phyloP scores from a whole-genome alignment of 2,113 vertebrate species.

The Triplophysa siluroides region DNA sequence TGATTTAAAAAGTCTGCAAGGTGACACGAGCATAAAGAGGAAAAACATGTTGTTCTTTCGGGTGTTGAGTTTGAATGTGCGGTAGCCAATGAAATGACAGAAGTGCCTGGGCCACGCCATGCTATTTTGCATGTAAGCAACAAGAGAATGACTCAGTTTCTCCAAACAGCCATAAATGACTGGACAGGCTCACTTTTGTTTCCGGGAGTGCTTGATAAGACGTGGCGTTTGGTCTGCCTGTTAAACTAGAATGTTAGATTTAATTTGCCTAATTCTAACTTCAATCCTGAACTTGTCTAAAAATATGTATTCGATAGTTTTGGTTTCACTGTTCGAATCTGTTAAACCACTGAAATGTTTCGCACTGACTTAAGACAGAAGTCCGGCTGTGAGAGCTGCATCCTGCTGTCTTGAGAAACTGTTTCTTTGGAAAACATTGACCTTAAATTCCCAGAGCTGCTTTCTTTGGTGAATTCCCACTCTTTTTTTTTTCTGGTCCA shows the following conservation, averaged over 20 bases:
- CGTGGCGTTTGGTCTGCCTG: not conserved
- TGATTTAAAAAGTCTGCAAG: not conserved
- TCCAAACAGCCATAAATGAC: not conserved
- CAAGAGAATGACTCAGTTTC: not conserved
- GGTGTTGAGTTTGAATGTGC: not conserved
- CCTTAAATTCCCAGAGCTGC: slow-evolving; percentile 3
- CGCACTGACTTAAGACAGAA: not conserved
- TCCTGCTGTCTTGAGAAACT: slow-evolving; percentile 33
- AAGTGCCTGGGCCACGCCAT: not conserved
- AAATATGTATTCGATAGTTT: not conserved
- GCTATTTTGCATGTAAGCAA: not conserved
- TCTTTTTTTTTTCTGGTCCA: not conserved
- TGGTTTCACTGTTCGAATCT: not conserved
- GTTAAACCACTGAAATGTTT: not conserved
- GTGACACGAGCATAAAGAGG: not conserved
- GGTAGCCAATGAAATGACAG: slow-evolving; percentile 11
- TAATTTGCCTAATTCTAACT: not conserved
- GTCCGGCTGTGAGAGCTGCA: not conserved
- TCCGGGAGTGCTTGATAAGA: not conserved
- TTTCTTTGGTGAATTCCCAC: not conserved
- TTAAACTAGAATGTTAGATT: not conserved
- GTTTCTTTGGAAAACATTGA: slow-evolving; percentile 44
- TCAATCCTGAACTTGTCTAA: not conserved
- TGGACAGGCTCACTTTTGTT: not conserved
- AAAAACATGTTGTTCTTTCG: not conserved